phyloP scores from a whole-genome alignment of 2,797 vertebrate species.

The Peromyscus melanophrys region DNA sequence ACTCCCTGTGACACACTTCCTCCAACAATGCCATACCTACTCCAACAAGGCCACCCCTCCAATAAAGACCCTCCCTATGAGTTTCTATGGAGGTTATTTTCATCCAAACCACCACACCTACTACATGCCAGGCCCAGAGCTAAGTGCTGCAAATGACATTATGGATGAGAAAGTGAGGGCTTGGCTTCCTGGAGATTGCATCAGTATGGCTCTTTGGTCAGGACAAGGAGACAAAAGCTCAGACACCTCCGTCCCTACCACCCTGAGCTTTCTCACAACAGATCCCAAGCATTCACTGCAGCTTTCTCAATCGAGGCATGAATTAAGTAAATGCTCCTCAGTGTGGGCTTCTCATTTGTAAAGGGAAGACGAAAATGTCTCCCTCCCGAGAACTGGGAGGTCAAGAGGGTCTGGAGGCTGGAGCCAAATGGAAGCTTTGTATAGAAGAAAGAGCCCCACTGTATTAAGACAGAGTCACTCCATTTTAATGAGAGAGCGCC shows the following conservation, averaged over 20 bases:
- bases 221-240: neutral
- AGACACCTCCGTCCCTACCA: neutral
- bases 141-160: neutral
- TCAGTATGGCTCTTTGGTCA: neutral
- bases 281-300: rapidly evolving
- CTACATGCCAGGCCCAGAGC: neutral
- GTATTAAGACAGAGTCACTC: neutral
- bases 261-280: neutral
- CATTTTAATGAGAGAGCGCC: neutral
- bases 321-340: neutral
- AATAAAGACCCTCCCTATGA: neutral
- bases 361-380: neutral
- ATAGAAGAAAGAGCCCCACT: neutral
- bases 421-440: neutral
- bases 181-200: neutral
- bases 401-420: neutral
- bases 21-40: neutral
- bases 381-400: neutral
- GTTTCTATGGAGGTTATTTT: neutral
- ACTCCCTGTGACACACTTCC: neutral
- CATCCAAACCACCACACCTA: neutral
- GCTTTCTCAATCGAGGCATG: neutral
- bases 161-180: neutral
- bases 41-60: neutral
- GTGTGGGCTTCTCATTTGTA: neutral